Evolutionary conservation across 2,888 invertebrate species (phyloP).

Genomic region (Cistogaster globosa): DNA sequence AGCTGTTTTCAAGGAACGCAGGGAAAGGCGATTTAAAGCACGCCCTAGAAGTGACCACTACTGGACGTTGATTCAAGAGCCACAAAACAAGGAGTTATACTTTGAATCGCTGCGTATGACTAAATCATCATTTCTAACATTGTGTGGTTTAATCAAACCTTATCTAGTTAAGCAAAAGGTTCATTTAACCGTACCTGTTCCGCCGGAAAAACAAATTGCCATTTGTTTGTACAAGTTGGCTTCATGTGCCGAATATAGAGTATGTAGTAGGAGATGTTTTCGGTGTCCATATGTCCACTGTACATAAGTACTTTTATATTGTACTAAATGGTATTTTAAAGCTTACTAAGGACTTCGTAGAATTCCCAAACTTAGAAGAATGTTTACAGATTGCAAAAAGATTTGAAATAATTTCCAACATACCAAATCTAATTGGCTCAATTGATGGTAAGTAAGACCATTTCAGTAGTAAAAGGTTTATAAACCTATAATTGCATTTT

Average conservation of each 20-base stretch:
- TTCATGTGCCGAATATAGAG: constrained; percentile 52
- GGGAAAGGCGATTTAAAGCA: constrained; percentile 3
- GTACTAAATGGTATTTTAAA: constrained; percentile 44
- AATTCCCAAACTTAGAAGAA: constrained; percentile 33
- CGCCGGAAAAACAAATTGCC: constrained; percentile 47
- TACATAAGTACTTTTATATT: constrained; percentile 48
- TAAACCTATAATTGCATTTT: background rate
- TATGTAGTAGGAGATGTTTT: constrained; percentile 52
- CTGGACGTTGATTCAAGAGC: constrained; percentile 31
- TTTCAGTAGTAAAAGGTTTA: background rate
- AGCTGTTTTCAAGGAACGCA: constrained; percentile 17
- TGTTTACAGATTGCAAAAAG: constrained; percentile 20
- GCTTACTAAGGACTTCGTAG: constrained; percentile 29
- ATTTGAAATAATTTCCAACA: constrained; percentile 33
- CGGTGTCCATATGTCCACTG: constrained; percentile 46
- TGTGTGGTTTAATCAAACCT: constrained; percentile 18
- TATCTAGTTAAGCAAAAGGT: constrained; percentile 10
- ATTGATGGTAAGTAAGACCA: constrained; percentile 19
- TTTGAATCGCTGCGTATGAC: constrained; percentile 40
- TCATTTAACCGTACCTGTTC: constrained; percentile 22
- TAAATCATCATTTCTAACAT: constrained; percentile 8
- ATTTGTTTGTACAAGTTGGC: constrained; percentile 54
- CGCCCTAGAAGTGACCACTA: constrained; percentile 14
- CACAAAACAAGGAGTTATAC: constrained; percentile 29
- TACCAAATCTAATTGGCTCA: constrained; percentile 21